Conservation (phyloP, 2,113 vertebrate species). For the Coracopsis vasa region DNA sequence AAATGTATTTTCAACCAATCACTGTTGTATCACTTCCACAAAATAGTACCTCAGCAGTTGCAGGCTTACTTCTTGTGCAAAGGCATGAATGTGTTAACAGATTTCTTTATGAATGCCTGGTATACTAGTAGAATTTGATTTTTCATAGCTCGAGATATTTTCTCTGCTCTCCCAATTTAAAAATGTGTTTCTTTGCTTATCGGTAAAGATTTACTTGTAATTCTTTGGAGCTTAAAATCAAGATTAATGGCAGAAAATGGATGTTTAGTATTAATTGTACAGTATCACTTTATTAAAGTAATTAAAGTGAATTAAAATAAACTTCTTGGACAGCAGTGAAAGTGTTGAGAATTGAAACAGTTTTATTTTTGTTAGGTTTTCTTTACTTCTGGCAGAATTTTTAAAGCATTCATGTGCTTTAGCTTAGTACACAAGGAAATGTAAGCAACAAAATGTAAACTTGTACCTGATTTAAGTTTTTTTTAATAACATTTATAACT, state of each 20-base stretch:
- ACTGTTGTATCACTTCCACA: not conserved
- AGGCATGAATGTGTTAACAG: not conserved
- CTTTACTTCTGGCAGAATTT: not conserved
- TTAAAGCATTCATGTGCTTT: not conserved
- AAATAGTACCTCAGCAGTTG: not conserved
- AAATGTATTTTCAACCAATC: not conserved
- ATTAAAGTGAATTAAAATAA: not conserved
- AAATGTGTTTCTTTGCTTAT: not conserved
- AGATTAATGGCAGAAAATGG: not conserved
- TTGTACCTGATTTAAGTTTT: not conserved
- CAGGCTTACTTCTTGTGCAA: not conserved
- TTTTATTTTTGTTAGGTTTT: not conserved
- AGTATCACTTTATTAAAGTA: not conserved
- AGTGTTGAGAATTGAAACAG: not conserved
- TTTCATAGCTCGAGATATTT: not conserved
- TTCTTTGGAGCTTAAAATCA: not conserved
- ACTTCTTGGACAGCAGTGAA: not conserved
- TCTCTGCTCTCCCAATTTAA: not conserved
- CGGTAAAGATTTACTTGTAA: not conserved
- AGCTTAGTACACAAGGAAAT: not conserved
- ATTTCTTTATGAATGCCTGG: not conserved
- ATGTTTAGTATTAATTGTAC: not conserved
- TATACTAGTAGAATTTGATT: not conserved
- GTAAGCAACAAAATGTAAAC: not conserved
- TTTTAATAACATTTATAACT: not conserved